Percentiles rank a stretch among this genome's conserved stretches.
These are phyloP conservation scores for Chionoecetes opilio DNA, from an alignment of 1,140 invertebrate species.

Conservation along the genomic window DNA sequence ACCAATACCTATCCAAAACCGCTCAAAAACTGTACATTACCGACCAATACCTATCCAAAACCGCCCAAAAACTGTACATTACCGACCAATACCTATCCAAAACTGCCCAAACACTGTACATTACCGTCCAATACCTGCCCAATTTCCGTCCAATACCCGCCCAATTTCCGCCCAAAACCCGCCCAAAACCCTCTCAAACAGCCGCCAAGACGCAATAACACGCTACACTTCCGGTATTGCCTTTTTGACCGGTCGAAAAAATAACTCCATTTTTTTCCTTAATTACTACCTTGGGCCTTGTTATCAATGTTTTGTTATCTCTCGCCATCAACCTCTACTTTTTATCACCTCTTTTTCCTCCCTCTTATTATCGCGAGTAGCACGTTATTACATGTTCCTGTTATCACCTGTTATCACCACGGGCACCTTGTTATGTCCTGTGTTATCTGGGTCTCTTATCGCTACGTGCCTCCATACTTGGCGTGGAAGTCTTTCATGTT, in stretches of 20 bases:
- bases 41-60: too few species aligned
- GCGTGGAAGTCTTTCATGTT: too few species aligned
- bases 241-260: background rate
- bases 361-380: background rate
- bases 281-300: background rate
- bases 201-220: background rate
- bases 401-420: slow-evolving; percentile 14
- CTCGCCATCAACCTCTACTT: background rate
- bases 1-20: too few species aligned
- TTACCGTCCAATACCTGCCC: too few species aligned
- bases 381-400: background rate
- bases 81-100: too few species aligned
- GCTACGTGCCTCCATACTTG: background rate
- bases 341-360: background rate
- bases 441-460: background rate
- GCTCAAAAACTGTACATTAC: too few species aligned
- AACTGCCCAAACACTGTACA: too few species aligned
- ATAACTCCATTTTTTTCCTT: background rate
- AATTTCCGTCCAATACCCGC: too few species aligned
- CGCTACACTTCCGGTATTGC: background rate
- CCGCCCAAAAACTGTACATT: too few species aligned
- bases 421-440: background rate
- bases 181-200: background rate
- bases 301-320: background rate
- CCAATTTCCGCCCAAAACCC: too few species aligned